Evolutionary conservation across 1,140 invertebrate genomes (phyloP).

Genomic region (Carposina sasakii): DNA sequence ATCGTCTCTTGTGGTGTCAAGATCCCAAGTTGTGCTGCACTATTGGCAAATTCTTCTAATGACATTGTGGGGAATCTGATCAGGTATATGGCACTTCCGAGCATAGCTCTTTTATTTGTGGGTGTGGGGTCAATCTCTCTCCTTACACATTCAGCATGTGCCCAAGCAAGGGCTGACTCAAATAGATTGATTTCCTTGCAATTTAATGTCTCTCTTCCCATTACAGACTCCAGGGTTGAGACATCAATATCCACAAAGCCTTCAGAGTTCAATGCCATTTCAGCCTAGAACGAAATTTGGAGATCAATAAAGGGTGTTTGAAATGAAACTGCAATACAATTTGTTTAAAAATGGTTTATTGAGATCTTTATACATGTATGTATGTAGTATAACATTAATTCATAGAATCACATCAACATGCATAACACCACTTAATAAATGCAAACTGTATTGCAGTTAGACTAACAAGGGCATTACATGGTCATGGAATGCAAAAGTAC

Average conservation of each 20-base stretch:
- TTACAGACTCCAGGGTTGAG: conserved; percentile 89
- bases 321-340: conserved; percentile 73
- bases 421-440: conserved; percentile 31
- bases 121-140: conserved; percentile 84
- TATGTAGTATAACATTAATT: conserved; percentile 39
- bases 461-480: no score
- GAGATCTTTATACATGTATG: conserved; percentile 39
- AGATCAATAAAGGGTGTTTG: conserved; percentile 29
- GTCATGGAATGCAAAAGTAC: no score
- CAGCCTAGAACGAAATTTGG: conserved; percentile 83
- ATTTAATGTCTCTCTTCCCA: conserved; percentile 91
- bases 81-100: conserved; percentile 86
- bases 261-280: conserved; percentile 94
- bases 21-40: conserved; percentile 90
- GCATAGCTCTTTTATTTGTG: conserved; percentile 80
- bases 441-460: conserved; percentile 68
- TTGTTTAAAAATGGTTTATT: conserved; percentile 64
- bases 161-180: conserved; percentile 92
- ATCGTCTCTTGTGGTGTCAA: conserved; percentile 92
- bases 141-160: conserved; percentile 86
- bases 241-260: conserved; percentile 94
- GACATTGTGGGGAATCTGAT: conserved; percentile 93
- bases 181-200: conserved; percentile 93
- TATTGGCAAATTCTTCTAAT: conserved; percentile 92
- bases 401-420: conserved; percentile 39